These are phyloP conservation scores for Dendroctonus ponderosae DNA, from an alignment of 1,140 invertebrate genomes.

Conservation along the genomic window DNA sequence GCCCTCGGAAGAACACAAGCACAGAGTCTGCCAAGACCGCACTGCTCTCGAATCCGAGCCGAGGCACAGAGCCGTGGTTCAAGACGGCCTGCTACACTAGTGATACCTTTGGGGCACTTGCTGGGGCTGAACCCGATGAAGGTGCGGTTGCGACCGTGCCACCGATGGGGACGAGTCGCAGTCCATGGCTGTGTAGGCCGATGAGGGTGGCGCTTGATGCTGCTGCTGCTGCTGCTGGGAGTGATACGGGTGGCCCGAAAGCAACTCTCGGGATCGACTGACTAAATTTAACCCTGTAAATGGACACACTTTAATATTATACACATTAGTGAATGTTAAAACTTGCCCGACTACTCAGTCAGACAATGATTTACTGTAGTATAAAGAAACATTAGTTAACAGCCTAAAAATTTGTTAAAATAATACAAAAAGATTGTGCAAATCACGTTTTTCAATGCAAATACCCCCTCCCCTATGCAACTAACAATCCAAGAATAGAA, in stretches of 20 bases:
- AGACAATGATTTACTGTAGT: no score
- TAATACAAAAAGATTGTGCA: no score
- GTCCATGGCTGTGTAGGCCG: slow-evolving; percentile 52
- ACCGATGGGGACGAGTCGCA: slow-evolving; percentile 53
- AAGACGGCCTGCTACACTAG: slow-evolving; percentile 43
- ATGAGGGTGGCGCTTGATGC: slow-evolving; percentile 22
- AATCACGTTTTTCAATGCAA: no score
- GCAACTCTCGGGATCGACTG: slow-evolving; percentile 47
- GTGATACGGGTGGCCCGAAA: slow-evolving; percentile 49
- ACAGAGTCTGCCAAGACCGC: slow-evolving; percentile 7
- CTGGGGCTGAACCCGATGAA: slow-evolving; percentile 47
- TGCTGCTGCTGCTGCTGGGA: slow-evolving; percentile 22
- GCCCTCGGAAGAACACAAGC: no score
- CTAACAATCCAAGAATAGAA: no score
- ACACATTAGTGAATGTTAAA: no score
- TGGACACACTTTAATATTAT: neutral
- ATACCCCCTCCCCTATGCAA: no score
- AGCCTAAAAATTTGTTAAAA: no score
- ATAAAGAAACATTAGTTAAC: no score
- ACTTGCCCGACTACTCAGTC: no score
- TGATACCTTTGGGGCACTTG: slow-evolving; percentile 49
- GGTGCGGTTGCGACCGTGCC: slow-evolving; percentile 19
- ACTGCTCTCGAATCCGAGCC: slow-evolving; percentile 23
- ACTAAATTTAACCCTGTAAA: slow-evolving; percentile 49
- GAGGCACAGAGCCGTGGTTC: slow-evolving; percentile 42